Evolutionary conservation across 2,888 invertebrate genomes (phyloP).

Genomic region (Colletes collaris): DNA sequence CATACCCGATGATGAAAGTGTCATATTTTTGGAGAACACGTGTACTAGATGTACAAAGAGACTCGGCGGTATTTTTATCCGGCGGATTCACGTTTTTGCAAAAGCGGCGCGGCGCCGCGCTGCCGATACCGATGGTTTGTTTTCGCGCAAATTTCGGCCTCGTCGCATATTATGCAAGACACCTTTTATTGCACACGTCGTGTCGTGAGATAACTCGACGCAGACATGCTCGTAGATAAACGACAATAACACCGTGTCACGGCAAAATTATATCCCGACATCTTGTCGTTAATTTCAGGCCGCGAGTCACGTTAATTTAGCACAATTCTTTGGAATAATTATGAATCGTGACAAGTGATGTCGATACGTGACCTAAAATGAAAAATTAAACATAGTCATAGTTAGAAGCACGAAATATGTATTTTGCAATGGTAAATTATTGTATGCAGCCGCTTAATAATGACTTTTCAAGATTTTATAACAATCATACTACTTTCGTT

Average conservation of each 20-base stretch:
- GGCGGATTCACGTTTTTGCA: conserved; percentile 38
- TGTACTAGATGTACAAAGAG: conserved; percentile 40
- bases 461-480: too few relatives aligned
- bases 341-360: too few relatives aligned
- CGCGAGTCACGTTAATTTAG: neutral
- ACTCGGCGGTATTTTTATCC: conserved; percentile 50
- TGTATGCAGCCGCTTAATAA: too few relatives aligned
- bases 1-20: conserved; percentile 48
- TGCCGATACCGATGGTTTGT: conserved; percentile 24
- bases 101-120: conserved; percentile 10
- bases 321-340: neutral
- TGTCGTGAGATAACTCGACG: conserved; percentile 37
- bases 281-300: conserved; percentile 6
- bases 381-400: too few relatives aligned
- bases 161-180: conserved; percentile 51
- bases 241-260: conserved; percentile 38
- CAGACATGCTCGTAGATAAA: conserved; percentile 26
- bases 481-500: too few relatives aligned
- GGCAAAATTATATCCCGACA: conserved; percentile 32
- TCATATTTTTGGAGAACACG: conserved; percentile 59
- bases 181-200: conserved; percentile 22
- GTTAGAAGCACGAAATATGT: too few relatives aligned
- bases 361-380: too few relatives aligned
- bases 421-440: too few relatives aligned
- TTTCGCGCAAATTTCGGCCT: conserved; percentile 12